These are phyloP conservation scores for Eugnorisma glareosa DNA, from an alignment of 2,888 invertebrate species.

Conservation along the genomic window DNA sequence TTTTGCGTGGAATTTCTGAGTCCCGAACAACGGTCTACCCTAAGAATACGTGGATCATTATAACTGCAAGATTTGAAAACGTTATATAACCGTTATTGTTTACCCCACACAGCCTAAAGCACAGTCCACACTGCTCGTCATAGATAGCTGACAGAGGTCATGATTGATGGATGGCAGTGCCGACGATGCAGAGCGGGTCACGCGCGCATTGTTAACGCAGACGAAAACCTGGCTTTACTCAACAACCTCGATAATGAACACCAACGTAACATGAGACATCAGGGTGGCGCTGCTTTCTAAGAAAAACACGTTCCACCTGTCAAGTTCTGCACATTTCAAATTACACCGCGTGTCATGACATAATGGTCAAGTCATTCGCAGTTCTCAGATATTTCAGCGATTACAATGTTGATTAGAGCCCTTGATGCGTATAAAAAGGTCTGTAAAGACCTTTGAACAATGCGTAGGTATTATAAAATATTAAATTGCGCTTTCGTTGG, in stretches of 20 bases:
- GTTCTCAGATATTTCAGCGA: background rate
- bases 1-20: background rate
- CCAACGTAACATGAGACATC: background rate
- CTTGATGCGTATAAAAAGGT: background rate
- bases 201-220: constrained; percentile 10
- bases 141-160: constrained; percentile 56
- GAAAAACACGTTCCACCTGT: background rate
- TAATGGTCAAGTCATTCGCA: background rate
- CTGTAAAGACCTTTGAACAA: constrained; percentile 4
- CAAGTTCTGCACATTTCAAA: background rate
- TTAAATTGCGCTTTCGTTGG: constrained; percentile 8
- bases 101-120: background rate
- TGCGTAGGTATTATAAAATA: constrained; percentile 5
- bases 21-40: background rate
- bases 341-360: background rate
- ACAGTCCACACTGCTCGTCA: constrained; percentile 28
- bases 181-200: constrained; percentile 18
- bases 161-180: constrained; percentile 60
- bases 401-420: background rate
- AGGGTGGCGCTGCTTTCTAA: background rate
- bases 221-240: constrained; percentile 5
- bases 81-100: background rate
- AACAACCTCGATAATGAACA: constrained; percentile 1
- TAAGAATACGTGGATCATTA: background rate
- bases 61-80: background rate